Base-by-base conservation (phyloP, 2,888 invertebrate genomes). In the Cosmorhoe ocellata region DNA sequence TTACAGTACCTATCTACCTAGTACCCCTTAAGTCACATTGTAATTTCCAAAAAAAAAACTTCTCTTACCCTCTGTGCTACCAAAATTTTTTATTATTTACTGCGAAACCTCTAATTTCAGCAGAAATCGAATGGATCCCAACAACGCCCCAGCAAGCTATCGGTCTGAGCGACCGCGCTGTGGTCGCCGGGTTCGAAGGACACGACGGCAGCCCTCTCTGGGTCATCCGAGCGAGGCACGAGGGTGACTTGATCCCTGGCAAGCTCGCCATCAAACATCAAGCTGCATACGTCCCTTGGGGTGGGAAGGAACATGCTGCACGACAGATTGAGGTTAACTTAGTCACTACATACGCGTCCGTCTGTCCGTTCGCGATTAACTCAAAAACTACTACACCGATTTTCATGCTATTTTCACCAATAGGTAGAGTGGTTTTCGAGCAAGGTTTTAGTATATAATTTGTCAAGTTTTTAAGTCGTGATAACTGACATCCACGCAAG, bases 131-230 rank as follows among this genome's bases (percentile, higher is more conserved):
- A 63, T 88, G 88, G 88, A 59, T 88, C 6, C 76, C 79, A 0
- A 69, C 79, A 0, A 76, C 76, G 0, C 61, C 74, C 0, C 58
- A 55, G 5, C 65, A 72, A 7, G 89, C 85, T 0, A 56, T 60
- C 0, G 43, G 62, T 1, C 67, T 86, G 0, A 61, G 65, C 2
- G 72, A 85, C 57, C 66, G 79, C 10, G 90, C 88, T 0, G 77
- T 91, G 0, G 81, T 89, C 0, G 90, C 71, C 1, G 90, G 90
- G 0, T 87, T 81, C 34, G 90, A 90, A 58, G 87, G 81, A 0
- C 62, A 85, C 28, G 90, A 91, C 28, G 75, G 80, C 1, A 89
- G 86, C 51, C 89, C 90, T 0, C 71, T 90, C 2, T 90, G 90
- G 86, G 79, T 88, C 0, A 90, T 90, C 55, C 67, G 90, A 18